Conservation (phyloP, 2,888 invertebrate species). For the Meta bourneti region DNA sequence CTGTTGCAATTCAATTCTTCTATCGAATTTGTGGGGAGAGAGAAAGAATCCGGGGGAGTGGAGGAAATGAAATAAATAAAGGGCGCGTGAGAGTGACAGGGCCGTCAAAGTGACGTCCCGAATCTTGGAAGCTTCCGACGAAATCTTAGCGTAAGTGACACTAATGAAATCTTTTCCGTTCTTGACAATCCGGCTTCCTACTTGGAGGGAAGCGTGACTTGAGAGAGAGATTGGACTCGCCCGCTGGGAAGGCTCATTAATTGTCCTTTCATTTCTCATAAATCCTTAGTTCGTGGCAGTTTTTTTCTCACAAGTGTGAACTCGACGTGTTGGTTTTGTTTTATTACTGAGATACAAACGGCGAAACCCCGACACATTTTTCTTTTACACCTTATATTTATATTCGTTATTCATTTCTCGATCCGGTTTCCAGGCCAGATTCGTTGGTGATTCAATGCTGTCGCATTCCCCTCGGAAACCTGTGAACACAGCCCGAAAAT, state of each 20-base stretch:
- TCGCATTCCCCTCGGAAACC: no score
- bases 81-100: background rate
- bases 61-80: background rate
- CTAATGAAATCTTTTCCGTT: slow-evolving; percentile 61
- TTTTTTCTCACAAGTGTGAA: background rate
- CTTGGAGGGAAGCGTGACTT: background rate
- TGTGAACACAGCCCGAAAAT: no score
- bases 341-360: no score
- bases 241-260: background rate
- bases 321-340: no score
- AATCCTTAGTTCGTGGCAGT: background rate
- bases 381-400: no score
- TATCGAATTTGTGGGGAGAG: no score
- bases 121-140: slow-evolving; percentile 29
- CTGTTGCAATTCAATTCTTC: no score
- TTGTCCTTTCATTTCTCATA: background rate
- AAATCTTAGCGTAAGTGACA: slow-evolving; percentile 59
- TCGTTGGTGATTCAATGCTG: no score
- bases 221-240: background rate
- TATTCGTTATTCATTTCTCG: no score
- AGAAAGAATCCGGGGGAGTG: background rate
- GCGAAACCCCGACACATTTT: no score
- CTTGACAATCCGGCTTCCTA: background rate
- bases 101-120: slow-evolving; percentile 43
- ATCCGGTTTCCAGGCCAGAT: no score